Evolutionary conservation across 2,113 vertebrate genomes (phyloP).

Genomic region (Tachycineta bicolor): DNA sequence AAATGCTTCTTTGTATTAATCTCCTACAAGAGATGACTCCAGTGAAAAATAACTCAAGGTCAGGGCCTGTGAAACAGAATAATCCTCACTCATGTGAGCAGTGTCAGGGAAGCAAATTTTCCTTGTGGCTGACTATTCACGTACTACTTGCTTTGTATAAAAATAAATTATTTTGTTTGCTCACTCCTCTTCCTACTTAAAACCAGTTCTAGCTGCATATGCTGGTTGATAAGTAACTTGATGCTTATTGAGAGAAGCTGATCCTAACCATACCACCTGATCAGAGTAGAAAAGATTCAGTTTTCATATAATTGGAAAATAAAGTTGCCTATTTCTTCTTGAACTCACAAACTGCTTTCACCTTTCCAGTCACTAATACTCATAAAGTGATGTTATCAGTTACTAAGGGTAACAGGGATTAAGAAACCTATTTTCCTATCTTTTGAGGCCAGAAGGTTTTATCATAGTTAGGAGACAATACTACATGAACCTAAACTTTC

Average conservation of each 20-base stretch:
- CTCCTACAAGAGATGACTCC: neutral
- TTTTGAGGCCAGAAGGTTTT: constrained; percentile 75
- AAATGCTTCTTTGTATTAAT: neutral
- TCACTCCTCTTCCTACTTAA: neutral
- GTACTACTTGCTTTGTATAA: neutral
- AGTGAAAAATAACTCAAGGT: neutral
- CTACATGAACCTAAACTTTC: constrained; percentile 68
- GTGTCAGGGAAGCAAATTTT: neutral
- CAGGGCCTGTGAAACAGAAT: neutral
- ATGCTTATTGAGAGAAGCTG: neutral
- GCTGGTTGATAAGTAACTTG: neutral
- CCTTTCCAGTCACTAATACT: constrained; percentile 68
- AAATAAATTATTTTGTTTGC: neutral
- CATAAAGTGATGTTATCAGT: constrained; percentile 67
- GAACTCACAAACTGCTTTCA: constrained; percentile 60
- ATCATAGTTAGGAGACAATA: constrained; percentile 58
- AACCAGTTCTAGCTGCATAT: neutral
- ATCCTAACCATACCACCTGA: neutral
- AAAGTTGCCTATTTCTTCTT: constrained; percentile 26
- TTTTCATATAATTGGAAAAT: neutral
- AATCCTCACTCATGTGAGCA: neutral
- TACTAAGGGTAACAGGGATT: constrained; percentile 77
- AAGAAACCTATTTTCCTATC: constrained; percentile 65
- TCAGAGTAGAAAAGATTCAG: neutral
- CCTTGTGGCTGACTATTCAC: neutral